phyloP scores from a whole-genome alignment of 2,113 vertebrate species.

The Petaurus breviceps region DNA sequence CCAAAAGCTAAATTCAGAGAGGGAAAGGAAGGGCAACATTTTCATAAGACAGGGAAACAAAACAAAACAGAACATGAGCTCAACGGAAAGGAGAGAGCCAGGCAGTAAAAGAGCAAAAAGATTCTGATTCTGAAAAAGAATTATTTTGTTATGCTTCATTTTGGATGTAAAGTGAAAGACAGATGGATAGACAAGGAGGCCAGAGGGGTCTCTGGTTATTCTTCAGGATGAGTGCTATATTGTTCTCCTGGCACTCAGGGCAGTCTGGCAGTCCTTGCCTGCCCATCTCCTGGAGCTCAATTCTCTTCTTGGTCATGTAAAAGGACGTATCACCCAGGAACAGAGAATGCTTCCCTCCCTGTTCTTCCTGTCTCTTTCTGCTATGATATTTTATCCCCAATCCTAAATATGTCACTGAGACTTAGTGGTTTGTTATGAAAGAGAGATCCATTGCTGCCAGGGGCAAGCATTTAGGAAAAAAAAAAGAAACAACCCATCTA shows the following conservation, averaged over 20 bases:
- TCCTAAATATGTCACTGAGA: constrained; percentile 50
- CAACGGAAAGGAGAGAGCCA: background rate
- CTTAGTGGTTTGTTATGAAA: background rate
- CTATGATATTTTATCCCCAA: constrained; percentile 7
- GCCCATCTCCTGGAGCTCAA: background rate
- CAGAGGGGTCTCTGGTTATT: background rate
- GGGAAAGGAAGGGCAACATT: background rate
- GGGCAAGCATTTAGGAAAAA: background rate
- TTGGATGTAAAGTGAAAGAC: background rate
- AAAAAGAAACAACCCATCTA: background rate
- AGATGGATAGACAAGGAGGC: background rate
- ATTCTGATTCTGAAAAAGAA: background rate
- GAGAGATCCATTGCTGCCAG: background rate
- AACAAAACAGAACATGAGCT: background rate
- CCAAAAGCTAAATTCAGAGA: background rate
- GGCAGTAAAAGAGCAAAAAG: background rate
- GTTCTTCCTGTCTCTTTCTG: constrained; percentile 17
- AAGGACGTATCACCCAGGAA: constrained; percentile 44
- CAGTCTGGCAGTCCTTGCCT: background rate
- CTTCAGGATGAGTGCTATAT: background rate
- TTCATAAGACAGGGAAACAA: constrained; percentile 8
- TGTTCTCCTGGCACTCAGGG: background rate
- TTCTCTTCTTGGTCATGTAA: constrained; percentile 18
- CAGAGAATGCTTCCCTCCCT: constrained; percentile 41
- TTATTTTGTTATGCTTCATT: background rate